phyloP scores from a whole-genome alignment of 1,140 invertebrate genomes.

The Drosophila parabipectinata region DNA sequence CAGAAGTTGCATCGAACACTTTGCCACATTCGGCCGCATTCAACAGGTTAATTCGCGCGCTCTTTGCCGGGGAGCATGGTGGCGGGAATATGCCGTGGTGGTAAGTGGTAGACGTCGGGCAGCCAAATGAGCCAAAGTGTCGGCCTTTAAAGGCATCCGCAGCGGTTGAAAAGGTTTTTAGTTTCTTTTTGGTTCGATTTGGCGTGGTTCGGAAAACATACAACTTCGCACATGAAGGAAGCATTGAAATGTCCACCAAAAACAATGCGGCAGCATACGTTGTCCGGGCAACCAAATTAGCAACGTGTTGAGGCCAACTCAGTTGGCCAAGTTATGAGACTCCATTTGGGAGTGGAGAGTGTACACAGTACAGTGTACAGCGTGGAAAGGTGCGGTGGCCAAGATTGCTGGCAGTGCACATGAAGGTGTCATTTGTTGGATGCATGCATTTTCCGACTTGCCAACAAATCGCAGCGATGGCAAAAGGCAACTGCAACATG shows the following conservation, averaged over 20 bases:
- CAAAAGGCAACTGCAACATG: slow-evolving; percentile 48
- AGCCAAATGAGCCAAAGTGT: slow-evolving; percentile 66
- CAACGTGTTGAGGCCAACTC: slow-evolving; percentile 55
- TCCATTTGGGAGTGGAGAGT: slow-evolving; percentile 4
- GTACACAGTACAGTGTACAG: no score
- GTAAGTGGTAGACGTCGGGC: slow-evolving; percentile 15
- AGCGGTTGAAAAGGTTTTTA: slow-evolving; percentile 47
- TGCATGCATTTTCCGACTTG: slow-evolving; percentile 76
- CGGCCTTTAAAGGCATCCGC: slow-evolving; percentile 69
- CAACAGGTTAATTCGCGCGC: slow-evolving; percentile 75
- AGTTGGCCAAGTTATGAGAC: slow-evolving; percentile 51
- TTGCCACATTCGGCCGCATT: slow-evolving; percentile 22
- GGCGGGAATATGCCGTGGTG: background rate
- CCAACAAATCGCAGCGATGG: slow-evolving; percentile 64
- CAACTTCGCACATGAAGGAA: slow-evolving; percentile 64
- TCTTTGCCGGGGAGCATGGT: slow-evolving; percentile 33
- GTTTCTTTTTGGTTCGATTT: slow-evolving; percentile 14
- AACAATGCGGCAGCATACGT: slow-evolving; percentile 58
- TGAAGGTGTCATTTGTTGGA: slow-evolving; percentile 80
- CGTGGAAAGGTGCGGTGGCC: slow-evolving; percentile 4
- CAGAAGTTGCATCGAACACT: slow-evolving; percentile 17
- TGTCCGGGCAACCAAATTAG: slow-evolving; percentile 58
- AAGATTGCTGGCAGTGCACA: slow-evolving; percentile 56
- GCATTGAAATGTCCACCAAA: slow-evolving; percentile 70
- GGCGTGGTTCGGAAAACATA: slow-evolving; percentile 46